Evolutionary conservation across 2,797 vertebrate species (phyloP), one percentile per base, ranked within the genome.

Genomic region (Nyctalus aviator): DNA sequence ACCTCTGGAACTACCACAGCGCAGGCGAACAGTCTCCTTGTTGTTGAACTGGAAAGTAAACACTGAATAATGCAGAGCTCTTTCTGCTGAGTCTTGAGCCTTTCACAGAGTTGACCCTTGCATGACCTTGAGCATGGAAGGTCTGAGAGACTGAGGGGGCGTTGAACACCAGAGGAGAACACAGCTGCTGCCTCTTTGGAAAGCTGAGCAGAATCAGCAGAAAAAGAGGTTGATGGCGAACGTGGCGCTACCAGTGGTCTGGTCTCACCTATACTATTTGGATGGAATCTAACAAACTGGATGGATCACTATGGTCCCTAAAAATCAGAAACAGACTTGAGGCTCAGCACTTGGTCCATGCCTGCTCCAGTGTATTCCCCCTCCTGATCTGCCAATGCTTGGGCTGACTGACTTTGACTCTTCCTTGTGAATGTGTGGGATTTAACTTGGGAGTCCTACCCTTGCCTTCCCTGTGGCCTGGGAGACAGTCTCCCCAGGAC

Each of bases 11-110:
- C 21, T 53, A 25, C 9, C 6, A 1, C 21, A 10, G 27, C 2
- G 2, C 18, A 20, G 1, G 1, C 6, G 0, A 32, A 11, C n/a
- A 0, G 32, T 53, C 50, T 68, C 37, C 30, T 27, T 68, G 21
- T 35, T 17, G 15, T 41, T 68, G 35, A 78, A 71, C 35, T 11
- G 6, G 25, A 48, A 85, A 48, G 59, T 53, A 32, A 48, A 72
- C 3, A n/a, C 1, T 0, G 20, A 23, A 12, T 69, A 32, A 50
- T 14, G 57, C 64, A 77, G 27, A 69, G 27, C 23, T 17, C 0
- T 18, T 66, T 46, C 64, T 37, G 48, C 37, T 62, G 11, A 84
- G 9, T n/a, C 48, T 37, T 30, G 41, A 83, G 44, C 37, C 53
- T 72, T 12, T 30, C 44, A 9, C 23, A 13, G 62, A 32, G 9